These are phyloP conservation scores for Frieseomelitta varia DNA, from an alignment of 1,140 invertebrate genomes.

Conservation along the genomic window DNA sequence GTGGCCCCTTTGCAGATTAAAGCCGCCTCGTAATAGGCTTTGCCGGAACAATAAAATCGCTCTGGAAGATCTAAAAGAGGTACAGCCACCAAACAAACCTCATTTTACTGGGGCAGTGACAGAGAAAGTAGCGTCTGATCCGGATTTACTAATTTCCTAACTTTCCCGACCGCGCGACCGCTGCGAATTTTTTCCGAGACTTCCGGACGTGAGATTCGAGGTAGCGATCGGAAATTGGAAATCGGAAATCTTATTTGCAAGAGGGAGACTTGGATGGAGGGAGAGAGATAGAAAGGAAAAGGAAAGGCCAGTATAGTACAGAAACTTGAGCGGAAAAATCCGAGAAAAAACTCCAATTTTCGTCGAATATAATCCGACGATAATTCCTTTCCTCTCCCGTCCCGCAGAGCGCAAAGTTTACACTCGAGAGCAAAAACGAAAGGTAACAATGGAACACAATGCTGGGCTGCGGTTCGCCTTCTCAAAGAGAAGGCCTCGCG, in stretches of 20 bases:
- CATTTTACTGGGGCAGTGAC: slow-evolving; percentile 3
- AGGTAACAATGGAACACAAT: slow-evolving; percentile 18
- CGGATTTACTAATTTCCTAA: slow-evolving; percentile 50
- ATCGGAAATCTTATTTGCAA: neutral
- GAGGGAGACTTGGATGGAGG: neutral
- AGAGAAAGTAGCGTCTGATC: slow-evolving; percentile 8
- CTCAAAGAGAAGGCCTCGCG: neutral
- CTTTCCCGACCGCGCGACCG: neutral
- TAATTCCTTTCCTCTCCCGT: neutral
- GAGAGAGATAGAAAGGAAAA: too few species aligned
- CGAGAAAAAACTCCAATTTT: neutral
- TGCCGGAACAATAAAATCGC: slow-evolving; percentile 62
- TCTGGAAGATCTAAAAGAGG: slow-evolving; percentile 50
- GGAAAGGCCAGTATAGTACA: too few species aligned
- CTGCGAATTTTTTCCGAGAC: too few species aligned
- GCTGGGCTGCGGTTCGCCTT: neutral
- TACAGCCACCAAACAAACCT: slow-evolving; percentile 70
- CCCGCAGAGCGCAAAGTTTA: slow-evolving; percentile 7
- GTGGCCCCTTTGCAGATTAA: slow-evolving; percentile 45
- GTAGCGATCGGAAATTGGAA: too few species aligned
- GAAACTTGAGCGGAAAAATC: neutral
- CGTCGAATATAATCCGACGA: neutral
- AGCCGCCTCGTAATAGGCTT: slow-evolving; percentile 72
- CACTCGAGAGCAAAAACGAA: slow-evolving; percentile 38
- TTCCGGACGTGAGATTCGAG: too few species aligned